phyloP scores from a whole-genome alignment of 2,888 invertebrate genomes.

The Drosophila incognita region DNA sequence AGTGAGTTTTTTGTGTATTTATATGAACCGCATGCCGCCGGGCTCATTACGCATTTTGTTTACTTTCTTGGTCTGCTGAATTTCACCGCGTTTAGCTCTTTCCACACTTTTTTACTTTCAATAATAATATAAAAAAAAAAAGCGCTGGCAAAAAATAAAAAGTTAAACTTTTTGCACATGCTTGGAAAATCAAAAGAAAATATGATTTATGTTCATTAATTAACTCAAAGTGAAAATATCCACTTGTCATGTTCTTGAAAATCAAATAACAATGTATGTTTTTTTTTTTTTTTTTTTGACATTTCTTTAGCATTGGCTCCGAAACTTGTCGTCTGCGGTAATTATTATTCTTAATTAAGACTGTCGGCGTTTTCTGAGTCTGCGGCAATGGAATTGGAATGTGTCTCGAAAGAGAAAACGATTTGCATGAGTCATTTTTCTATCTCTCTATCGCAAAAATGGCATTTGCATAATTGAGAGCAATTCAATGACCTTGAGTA shows the following conservation, averaged over 20 bases:
- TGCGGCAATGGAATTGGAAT: slow-evolving; percentile 50
- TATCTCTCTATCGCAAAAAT: neutral
- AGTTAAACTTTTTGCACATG: slow-evolving; percentile 13
- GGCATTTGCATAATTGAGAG: slow-evolving; percentile 15
- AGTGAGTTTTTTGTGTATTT: slow-evolving; percentile 14
- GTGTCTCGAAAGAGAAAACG: slow-evolving; percentile 20
- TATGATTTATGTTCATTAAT: slow-evolving; percentile 56
- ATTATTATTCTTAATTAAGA: slow-evolving; percentile 35
- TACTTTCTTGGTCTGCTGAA: slow-evolving; percentile 38
- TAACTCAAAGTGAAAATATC: slow-evolving; percentile 45
- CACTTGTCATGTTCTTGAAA: slow-evolving; percentile 57
- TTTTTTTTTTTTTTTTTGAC: neutral
- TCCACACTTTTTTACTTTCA: slow-evolving; percentile 30
- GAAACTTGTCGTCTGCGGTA: slow-evolving; percentile 21
- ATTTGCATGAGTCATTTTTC: slow-evolving; percentile 37
- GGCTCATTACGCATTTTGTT: slow-evolving; percentile 46
- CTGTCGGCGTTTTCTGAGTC: slow-evolving; percentile 19
- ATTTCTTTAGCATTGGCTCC: slow-evolving; percentile 38
- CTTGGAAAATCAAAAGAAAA: slow-evolving; percentile 42
- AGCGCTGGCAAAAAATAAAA: slow-evolving; percentile 1
- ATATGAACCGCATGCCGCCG: slow-evolving; percentile 30
- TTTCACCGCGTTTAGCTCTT: slow-evolving; percentile 39
- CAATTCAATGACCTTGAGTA: slow-evolving; percentile 45
- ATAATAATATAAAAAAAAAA: slow-evolving; percentile 19
- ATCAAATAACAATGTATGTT: slow-evolving; percentile 31